These are phyloP conservation scores for Acrocephalus kingi DNA, from an alignment of 2,113 vertebrate genomes.

Conservation along the genomic window DNA sequence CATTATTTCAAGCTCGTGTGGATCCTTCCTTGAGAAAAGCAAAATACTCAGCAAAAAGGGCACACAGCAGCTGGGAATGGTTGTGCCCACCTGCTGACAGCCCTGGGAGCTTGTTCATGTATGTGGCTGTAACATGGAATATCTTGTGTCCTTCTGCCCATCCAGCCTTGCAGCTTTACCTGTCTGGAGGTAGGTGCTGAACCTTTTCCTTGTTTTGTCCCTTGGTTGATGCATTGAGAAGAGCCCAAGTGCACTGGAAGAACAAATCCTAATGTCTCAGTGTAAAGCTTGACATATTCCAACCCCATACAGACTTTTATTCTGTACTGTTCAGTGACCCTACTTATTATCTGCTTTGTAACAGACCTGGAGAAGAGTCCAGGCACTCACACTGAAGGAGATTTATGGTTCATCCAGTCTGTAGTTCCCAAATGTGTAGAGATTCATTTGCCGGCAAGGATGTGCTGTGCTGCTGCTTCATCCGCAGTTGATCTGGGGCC, in stretches of 20 bases:
- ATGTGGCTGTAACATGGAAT: background rate
- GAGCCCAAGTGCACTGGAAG: background rate
- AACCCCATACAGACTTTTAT: background rate
- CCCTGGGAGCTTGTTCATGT: background rate
- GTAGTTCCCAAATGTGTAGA: background rate
- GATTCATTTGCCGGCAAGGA: background rate
- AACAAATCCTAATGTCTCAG: background rate
- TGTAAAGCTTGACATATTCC: background rate
- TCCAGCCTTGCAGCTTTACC: background rate
- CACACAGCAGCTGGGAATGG: background rate
- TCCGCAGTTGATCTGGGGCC: background rate
- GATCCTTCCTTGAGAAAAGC: background rate
- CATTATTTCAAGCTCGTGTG: background rate
- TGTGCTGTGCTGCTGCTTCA: background rate
- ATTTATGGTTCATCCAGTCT: background rate
- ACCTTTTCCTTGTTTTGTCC: background rate
- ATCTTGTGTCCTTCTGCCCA: background rate
- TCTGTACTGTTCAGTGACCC: background rate
- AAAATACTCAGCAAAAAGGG: background rate
- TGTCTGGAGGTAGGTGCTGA: background rate
- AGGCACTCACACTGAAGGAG: background rate
- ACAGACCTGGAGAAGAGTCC: background rate
- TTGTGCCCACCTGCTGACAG: background rate
- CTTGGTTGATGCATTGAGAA: background rate
- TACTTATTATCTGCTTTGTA: conserved; percentile 6